Evolutionary conservation across 92 coral and sea anemone genomes (phyloP).

Genomic region (Epizoanthus ramosus): DNA sequence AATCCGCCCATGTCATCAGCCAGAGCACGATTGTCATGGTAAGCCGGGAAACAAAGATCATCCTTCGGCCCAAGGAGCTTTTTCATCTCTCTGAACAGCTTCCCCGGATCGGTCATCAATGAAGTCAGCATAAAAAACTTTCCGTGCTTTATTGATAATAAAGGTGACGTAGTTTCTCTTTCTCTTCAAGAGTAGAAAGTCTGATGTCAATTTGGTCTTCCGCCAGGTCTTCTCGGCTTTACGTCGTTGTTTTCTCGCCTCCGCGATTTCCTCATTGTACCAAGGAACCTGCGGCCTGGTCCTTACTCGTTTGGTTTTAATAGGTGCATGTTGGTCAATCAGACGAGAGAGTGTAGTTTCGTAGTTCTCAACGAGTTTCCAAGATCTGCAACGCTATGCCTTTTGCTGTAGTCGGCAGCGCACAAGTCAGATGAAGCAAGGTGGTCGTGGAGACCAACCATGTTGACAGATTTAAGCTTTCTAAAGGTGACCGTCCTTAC

Average conservation of each 20-base stretch:
- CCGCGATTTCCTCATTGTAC: too few species aligned
- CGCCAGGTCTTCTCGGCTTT: not conserved
- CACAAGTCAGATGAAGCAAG: constrained; percentile 48
- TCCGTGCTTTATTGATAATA: not conserved
- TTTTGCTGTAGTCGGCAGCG: constrained; percentile 27
- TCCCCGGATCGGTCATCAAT: constrained; percentile 27
- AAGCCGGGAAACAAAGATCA: too few species aligned
- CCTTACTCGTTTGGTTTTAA: too few species aligned
- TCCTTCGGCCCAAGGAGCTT: constrained; percentile 45
- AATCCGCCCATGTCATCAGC: constrained; percentile 48
- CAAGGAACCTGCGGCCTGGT: too few species aligned
- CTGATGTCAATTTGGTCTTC: not conserved
- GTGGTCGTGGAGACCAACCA: constrained; percentile 31
- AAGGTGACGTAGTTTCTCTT: not conserved
- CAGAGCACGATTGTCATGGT: too few species aligned
- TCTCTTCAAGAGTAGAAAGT: constrained; percentile 49
- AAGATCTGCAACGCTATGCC: constrained; percentile 16
- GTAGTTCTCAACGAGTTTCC: constrained; percentile 42
- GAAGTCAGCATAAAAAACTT: constrained; percentile 7
- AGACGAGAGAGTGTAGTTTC: constrained; percentile 28
- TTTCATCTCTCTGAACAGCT: constrained; percentile 50
- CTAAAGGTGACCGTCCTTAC: constrained; percentile 33
- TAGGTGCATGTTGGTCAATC: not conserved
- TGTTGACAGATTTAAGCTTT: constrained; percentile 44
- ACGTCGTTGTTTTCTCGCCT: too few species aligned